Conservation (phyloP, 2,797 vertebrate genomes). For the Gymnothorax javanicus region DNA sequence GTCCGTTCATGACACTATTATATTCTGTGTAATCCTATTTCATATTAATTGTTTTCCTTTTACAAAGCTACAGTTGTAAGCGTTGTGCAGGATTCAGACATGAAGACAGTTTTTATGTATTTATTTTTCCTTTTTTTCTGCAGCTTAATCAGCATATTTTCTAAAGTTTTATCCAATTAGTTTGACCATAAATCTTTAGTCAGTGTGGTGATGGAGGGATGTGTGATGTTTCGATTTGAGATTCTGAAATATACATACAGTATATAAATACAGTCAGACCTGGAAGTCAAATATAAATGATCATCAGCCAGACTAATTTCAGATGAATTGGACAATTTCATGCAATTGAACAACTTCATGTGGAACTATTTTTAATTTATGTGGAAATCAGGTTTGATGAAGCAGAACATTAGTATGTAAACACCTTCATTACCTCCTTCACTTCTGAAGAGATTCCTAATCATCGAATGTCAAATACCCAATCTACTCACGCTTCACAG, state of each 20-base stretch:
- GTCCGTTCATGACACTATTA: no score
- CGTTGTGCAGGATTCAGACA: neutral
- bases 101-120: neutral
- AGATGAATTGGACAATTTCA: constrained; percentile 56
- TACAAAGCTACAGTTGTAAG: neutral
- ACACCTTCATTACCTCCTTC: constrained; percentile 50
- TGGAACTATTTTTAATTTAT: constrained; percentile 51
- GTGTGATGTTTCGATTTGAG: constrained; percentile 27
- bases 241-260: constrained; percentile 25
- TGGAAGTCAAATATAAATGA: constrained; percentile 48
- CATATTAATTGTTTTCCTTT: neutral
- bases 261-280: constrained; percentile 37
- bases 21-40: neutral
- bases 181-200: constrained; percentile 20
- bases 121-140: neutral
- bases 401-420: constrained; percentile 46
- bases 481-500: constrained; percentile 38
- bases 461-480: constrained; percentile 33
- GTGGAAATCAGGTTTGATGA: constrained; percentile 50
- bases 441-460: constrained; percentile 41
- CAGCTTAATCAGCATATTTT: neutral
- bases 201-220: neutral
- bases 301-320: constrained; percentile 43
- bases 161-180: neutral
- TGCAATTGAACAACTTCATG: constrained; percentile 46